Conservation (phyloP, 1,140 invertebrate genomes). For the Cyrtorhinus lividipennis region DNA sequence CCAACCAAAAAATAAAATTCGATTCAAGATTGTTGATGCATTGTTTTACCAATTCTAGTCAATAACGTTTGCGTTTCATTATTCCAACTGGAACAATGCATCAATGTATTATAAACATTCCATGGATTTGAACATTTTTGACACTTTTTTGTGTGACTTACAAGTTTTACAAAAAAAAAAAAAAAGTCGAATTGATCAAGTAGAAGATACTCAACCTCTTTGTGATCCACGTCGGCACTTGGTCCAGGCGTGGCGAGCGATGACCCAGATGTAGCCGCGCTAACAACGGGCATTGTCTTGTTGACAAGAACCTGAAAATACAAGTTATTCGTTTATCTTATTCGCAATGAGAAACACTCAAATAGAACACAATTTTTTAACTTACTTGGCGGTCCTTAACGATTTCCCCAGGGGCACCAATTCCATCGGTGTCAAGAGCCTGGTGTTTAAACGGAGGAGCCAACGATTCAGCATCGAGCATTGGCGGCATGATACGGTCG, state of each 20-base stretch:
- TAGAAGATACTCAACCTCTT: constrained; percentile 23
- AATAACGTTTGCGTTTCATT: no score
- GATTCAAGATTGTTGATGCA: no score
- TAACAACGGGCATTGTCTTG: constrained; percentile 69
- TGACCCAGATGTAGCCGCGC: constrained; percentile 31
- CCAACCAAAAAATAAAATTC: no score
- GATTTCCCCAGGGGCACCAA: constrained; percentile 73
- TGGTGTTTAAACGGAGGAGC: constrained; percentile 75
- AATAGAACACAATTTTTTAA: no score
- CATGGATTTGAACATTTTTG: no score
- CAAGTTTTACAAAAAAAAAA: no score
- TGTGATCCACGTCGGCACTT: constrained; percentile 25
- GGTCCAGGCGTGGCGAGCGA: constrained; percentile 41
- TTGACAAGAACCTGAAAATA: constrained; percentile 54
- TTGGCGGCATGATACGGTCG: constrained; percentile 82
- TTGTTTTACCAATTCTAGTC: no score
- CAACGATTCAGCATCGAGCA: constrained; percentile 62
- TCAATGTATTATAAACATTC: no score
- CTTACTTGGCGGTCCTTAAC: constrained; percentile 60
- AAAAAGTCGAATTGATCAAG: constrained; percentile 3
- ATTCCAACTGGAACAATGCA: no score
- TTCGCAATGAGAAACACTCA: constrained; percentile 24
- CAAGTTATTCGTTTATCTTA: constrained; percentile 28
- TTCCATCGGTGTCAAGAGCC: constrained; percentile 80
- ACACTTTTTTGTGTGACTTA: no score